phyloP scores from a whole-genome alignment of 2,888 invertebrate species.

The Cosmia pyralina region DNA sequence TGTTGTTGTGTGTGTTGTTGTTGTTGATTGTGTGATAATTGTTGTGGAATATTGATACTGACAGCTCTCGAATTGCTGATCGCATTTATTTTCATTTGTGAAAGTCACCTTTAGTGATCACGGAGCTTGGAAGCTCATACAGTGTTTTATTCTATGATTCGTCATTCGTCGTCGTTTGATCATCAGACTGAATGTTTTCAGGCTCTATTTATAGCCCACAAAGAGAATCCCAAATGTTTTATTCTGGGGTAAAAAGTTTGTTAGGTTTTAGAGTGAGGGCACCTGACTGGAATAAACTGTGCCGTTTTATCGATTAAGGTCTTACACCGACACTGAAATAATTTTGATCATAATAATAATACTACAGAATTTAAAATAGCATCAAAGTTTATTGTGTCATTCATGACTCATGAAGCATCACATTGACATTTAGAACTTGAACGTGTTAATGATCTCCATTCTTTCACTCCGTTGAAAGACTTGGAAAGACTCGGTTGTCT shows the following conservation, averaged over 20 bases:
- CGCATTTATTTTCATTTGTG: neutral
- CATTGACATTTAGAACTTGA: neutral
- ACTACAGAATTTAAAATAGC: neutral
- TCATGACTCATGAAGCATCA: too few relatives aligned
- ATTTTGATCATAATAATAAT: neutral
- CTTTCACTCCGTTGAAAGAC: neutral
- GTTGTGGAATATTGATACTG: neutral
- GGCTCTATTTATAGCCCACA: neutral
- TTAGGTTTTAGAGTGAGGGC: neutral
- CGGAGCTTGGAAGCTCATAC: neutral
- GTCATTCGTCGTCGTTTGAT: neutral
- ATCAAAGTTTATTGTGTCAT: too few relatives aligned
- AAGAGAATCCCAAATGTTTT: constrained; percentile 7
- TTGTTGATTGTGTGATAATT: neutral
- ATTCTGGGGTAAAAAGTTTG: neutral
- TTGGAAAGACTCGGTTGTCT: too few relatives aligned
- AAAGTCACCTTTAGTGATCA: neutral
- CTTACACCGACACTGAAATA: neutral
- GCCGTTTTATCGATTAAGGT: neutral
- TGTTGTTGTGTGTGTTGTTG: too few relatives aligned
- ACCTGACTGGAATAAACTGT: neutral
- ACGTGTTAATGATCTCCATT: neutral
- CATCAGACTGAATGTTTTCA: neutral
- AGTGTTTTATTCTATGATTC: neutral
- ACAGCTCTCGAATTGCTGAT: neutral